Base-by-base conservation (phyloP, 2,888 invertebrate genomes). In the Chloromyia formosa region DNA sequence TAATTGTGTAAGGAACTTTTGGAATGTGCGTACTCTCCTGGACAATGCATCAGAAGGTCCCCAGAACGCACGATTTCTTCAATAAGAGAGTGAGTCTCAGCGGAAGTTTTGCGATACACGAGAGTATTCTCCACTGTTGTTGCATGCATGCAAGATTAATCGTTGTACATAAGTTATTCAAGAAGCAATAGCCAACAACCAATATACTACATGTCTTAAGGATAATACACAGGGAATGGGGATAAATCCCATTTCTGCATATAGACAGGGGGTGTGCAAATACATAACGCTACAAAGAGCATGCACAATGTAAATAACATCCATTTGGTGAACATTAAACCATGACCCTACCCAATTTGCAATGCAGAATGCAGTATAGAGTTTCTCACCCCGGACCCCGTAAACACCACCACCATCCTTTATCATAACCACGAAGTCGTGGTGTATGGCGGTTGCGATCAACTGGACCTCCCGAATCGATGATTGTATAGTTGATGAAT, bases 101-200 rank as follows among this genome's bases (percentile, higher is more conserved):
- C n/a, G n/a, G n/a, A n/a, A n/a, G n/a, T n/a, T n/a, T n/a, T n/a
- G n/a, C n/a, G n/a, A n/a, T n/a, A n/a, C 27, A 4, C 27, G 27
- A 35, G 3, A 35, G 27, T 35, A 35, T 7, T 35, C 27, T 35
- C 27, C 27, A 35, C 27, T 22, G 40, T 16, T 40, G 27, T 45
- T 66, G 12, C 2, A 35, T 35, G n/a, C 45, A 66, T 66, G 49
- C 49, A 66, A 66, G 20, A 66, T 66, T 66, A 66, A 66, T 66
- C 66, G 22, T 16, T 66, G 14, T 22, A 20, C 20, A 1, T 66
- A 49, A 49, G 49, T 49, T 7, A 40, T 49, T 14, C 66, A 66
- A 66, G 66, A 18, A 45, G 4, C 18, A 20, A 56, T 20, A 7
- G 20, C 56, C 3, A 20, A 20, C 20, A 1, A 20, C n/a, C 49